Evolutionary conservation across 2,888 invertebrate species (phyloP).

Genomic region (Auanema sp.): DNA sequence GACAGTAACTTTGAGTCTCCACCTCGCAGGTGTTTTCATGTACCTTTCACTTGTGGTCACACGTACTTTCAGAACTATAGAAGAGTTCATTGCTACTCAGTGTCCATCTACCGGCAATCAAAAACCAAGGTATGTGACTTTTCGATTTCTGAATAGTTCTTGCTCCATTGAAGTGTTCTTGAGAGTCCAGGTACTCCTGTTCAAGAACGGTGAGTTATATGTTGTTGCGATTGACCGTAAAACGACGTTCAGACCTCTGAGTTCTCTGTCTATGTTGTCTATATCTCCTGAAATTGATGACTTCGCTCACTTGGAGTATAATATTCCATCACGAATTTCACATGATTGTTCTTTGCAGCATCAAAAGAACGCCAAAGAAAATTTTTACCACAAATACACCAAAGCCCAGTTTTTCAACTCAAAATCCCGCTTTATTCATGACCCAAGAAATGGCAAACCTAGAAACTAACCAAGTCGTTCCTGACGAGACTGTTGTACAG

Average conservation of each 20-base stretch:
- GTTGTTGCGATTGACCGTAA: background rate
- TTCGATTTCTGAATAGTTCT: too few relatives aligned
- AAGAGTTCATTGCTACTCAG: constrained; percentile 11
- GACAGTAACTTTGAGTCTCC: background rate
- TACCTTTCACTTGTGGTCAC: background rate
- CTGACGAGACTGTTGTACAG: background rate
- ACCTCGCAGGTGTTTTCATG: constrained; percentile 4
- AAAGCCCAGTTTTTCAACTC: constrained; percentile 1
- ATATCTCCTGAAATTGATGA: constrained; percentile 3
- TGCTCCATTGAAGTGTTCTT: too few relatives aligned
- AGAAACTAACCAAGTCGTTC: background rate
- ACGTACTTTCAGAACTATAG: constrained; percentile 4
- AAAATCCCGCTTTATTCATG: constrained; percentile 5
- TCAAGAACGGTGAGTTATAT: background rate
- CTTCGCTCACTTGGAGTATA: background rate
- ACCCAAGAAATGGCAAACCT: background rate
- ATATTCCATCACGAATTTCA: too few relatives aligned
- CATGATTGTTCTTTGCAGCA: too few relatives aligned
- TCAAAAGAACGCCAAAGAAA: too few relatives aligned
- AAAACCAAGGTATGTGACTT: too few relatives aligned
- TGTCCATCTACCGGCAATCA: too few relatives aligned
- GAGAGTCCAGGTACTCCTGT: too few relatives aligned
- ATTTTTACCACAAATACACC: too few relatives aligned
- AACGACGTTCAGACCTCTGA: background rate
- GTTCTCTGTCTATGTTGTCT: background rate